Percentiles rank a stretch among this genome's conserved stretches.
Evolutionary conservation across 2,888 invertebrate genomes (phyloP).

Genomic region (Deroplatys truncata): DNA sequence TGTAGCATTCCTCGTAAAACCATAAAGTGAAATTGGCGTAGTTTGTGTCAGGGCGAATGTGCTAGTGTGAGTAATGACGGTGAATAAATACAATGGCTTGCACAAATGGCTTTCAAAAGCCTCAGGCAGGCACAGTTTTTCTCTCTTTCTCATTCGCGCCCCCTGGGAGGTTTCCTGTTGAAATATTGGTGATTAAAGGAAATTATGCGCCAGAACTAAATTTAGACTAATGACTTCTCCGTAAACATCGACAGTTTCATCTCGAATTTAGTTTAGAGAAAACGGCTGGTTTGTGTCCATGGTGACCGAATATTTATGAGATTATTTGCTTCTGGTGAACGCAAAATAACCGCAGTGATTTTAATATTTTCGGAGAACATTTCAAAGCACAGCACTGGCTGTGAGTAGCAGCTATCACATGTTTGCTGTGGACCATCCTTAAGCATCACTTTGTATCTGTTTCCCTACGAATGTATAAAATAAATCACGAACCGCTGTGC

Average conservation of each 20-base stretch:
- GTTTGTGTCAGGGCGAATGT: not conserved
- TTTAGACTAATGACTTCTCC: not conserved
- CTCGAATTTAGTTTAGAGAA: not conserved
- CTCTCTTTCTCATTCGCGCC: not conserved
- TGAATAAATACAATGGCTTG: not conserved
- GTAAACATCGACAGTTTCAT: not conserved
- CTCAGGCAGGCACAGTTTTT: not conserved
- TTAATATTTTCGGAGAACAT: too few relatives aligned
- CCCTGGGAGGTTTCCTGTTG: not conserved
- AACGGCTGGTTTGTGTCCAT: not conserved
- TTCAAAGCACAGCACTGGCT: too few relatives aligned
- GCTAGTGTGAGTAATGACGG: not conserved
- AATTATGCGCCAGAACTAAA: not conserved
- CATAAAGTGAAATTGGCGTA: not conserved
- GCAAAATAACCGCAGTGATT: not conserved
- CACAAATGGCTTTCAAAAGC: too few relatives aligned
- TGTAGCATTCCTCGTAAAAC: not conserved
- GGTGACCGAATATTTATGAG: not conserved
- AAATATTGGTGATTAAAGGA: not conserved
- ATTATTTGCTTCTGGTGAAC: not conserved
- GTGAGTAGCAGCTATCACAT: too few relatives aligned
- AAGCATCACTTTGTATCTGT: too few relatives aligned
- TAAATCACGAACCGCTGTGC: too few relatives aligned
- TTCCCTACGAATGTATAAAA: too few relatives aligned
- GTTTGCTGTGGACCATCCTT: too few relatives aligned